Evolutionary conservation across 2,113 vertebrate genomes (phyloP), one percentile per base, ranked within the genome.

Genomic region (Rhinoderma darwinii): DNA sequence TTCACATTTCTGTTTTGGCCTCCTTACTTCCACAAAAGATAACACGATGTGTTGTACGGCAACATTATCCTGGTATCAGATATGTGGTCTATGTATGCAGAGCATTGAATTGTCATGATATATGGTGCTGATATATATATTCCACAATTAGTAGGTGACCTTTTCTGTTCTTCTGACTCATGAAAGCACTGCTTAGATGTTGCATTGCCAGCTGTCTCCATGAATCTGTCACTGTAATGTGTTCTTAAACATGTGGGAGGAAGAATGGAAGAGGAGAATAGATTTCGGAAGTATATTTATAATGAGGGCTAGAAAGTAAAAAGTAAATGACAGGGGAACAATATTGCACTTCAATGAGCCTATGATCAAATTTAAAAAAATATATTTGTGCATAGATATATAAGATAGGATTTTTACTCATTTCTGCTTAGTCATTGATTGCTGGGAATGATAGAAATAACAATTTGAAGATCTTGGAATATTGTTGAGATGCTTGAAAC

Each of bases 181-280:
- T 18, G 41, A 76, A 76, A n/a, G 9, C n/a, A 32, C 6, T 59
- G 10, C 39, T 56, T 59, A 59, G 32, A 59, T 80, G 32, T 8
- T 41, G 37, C 9, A 81, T 39, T 61, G 78, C 22, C 20, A 61
- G 25, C 54, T 63, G 54, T 63, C 37, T 39, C 37, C 78, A 11
- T 27, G 54, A 81, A 63, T 63, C 30, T 56, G 39, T 79, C 78
- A 61, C 39, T 61, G 35, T 50, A 47, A 63, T 61, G n/a, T 81
- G 35, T 63, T 81, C 56, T 41, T n/a, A 27, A 81, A 81, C 25
- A 56, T 63, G 54, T 81, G 78, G 78, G 78, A 27, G 32, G 54
- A 81, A 41, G 25, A 81, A 39, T 81, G n/a, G 54, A 27, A 81
- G 39, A 81, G 54, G 5, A 80, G 35, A 63, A 59, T 81, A 59